Percentiles rank a stretch among this genome's conserved stretches.
Conservation (phyloP, 2,113 vertebrate genomes). For the Pomatostomus ruficeps region DNA sequence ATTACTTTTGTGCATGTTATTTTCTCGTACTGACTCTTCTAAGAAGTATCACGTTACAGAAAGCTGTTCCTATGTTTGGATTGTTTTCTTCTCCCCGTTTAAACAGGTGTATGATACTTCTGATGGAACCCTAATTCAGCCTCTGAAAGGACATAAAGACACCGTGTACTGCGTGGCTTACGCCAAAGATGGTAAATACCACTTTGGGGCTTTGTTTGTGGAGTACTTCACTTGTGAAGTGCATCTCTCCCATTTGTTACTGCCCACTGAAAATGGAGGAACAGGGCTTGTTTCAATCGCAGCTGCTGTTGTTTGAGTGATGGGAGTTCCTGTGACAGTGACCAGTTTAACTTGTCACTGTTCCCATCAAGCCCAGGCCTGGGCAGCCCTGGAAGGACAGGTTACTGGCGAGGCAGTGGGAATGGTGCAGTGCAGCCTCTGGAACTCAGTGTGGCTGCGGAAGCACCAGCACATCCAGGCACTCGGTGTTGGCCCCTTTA, state of each 20-base stretch:
- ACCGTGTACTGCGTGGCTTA: constrained; percentile 96
- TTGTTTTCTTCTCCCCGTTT: neutral
- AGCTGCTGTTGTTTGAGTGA: neutral
- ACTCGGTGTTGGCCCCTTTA: neutral
- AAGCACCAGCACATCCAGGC: neutral
- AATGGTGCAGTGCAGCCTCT: fast-evolving
- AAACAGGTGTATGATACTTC: constrained; percentile 91
- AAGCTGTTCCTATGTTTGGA: neutral
- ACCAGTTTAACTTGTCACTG: neutral
- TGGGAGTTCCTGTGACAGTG: neutral
- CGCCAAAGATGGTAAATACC: constrained; percentile 88
- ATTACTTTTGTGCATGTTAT: neutral
- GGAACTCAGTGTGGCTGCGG: fast-evolving
- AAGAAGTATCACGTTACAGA: fast-evolving
- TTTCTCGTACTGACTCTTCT: neutral
- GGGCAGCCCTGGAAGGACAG: neutral
- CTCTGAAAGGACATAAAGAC: constrained; percentile 94
- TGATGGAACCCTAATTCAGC: constrained; percentile 91
- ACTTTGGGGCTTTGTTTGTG: neutral
- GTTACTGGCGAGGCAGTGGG: neutral
- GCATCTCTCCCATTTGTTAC: fast-evolving
- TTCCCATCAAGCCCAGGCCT: neutral
- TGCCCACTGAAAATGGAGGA: neutral
- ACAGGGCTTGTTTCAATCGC: fast-evolving
- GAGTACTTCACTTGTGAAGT: too few relatives aligned